phyloP scores from a whole-genome alignment of 1,140 invertebrate genomes.

The Hylyphantes graminicola region DNA sequence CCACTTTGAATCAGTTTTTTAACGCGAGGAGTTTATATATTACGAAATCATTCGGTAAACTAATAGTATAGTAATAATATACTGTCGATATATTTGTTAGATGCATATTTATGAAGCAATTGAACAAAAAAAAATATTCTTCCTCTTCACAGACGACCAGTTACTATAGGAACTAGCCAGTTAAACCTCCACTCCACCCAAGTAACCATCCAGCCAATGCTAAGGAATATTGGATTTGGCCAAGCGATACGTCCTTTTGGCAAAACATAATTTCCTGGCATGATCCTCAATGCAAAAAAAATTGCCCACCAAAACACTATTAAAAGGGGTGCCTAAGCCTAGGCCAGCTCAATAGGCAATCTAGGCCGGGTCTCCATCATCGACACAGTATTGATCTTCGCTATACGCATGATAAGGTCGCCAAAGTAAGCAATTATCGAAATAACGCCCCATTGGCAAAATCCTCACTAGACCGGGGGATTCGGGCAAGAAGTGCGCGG shows the following conservation, averaged over 20 bases:
- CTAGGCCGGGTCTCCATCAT: constrained; percentile 54
- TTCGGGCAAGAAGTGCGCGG: constrained; percentile 47
- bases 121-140: too few relatives aligned
- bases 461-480: constrained; percentile 57
- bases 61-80: too few relatives aligned
- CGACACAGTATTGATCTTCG: constrained; percentile 48
- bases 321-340: constrained; percentile 47
- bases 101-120: too few relatives aligned
- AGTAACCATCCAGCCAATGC: too few relatives aligned
- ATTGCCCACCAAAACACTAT: constrained; percentile 36
- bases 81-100: too few relatives aligned
- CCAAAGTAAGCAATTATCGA: constrained; percentile 60
- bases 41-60: too few relatives aligned
- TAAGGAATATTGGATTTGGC: constrained; percentile 5
- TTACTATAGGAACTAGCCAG: too few relatives aligned
- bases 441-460: constrained; percentile 59
- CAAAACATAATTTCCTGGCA: constrained; percentile 51
- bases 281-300: constrained; percentile 24
- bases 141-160: too few relatives aligned
- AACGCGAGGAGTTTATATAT: too few relatives aligned
- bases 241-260: constrained; percentile 26
- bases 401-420: constrained; percentile 56
- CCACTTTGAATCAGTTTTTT: too few relatives aligned
- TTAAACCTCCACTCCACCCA: too few relatives aligned
- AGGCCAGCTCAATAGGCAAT: constrained; percentile 57